Evolutionary conservation across 2,888 invertebrate genomes (phyloP).

Genomic region (Drosophila mimetica): DNA sequence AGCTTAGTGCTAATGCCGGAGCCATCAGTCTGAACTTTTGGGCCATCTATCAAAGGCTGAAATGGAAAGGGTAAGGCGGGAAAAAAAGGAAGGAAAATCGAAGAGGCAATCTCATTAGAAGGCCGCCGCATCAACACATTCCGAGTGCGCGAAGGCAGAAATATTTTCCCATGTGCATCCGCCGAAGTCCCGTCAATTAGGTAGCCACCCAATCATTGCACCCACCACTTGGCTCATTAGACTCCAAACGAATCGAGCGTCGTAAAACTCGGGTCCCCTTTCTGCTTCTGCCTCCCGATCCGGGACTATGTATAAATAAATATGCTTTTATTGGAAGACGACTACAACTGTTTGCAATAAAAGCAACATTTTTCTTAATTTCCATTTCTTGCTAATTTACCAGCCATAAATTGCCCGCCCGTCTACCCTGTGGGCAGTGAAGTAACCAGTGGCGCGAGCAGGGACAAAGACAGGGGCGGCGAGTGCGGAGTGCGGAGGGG

Average conservation of each 20-base stretch:
- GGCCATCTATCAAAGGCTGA: conserved; percentile 43
- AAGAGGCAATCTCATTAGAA: conserved; percentile 38
- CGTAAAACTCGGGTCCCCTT: conserved; percentile 59
- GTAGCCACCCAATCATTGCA: conserved; percentile 52
- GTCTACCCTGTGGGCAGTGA: conserved; percentile 62
- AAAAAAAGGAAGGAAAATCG: conserved; percentile 27
- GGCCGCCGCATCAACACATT: conserved; percentile 16
- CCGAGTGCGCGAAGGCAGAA: conserved; percentile 8
- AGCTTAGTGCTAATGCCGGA: conserved; percentile 49
- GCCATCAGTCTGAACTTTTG: conserved; percentile 61
- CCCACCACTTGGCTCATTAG: conserved; percentile 72
- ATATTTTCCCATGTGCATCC: conserved; percentile 39
- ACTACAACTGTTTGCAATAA: conserved; percentile 80
- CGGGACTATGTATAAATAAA: conserved; percentile 66
- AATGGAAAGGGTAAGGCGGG: conserved; percentile 10
- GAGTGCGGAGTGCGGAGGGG: neutral
- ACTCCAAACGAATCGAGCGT: conserved; percentile 72
- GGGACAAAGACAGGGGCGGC: neutral
- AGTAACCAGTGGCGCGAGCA: conserved; percentile 8
- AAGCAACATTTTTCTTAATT: conserved; percentile 79
- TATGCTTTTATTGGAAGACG: conserved; percentile 78
- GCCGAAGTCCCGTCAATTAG: conserved; percentile 33
- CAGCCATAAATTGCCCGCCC: conserved; percentile 73
- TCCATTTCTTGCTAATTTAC: conserved; percentile 80
- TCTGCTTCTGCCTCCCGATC: neutral